A percentile compares a stretch with the other conserved stretches of the same genome.
phyloP scores from a whole-genome alignment of 2,888 invertebrate genomes.

The Ochlodes sylvanus region DNA sequence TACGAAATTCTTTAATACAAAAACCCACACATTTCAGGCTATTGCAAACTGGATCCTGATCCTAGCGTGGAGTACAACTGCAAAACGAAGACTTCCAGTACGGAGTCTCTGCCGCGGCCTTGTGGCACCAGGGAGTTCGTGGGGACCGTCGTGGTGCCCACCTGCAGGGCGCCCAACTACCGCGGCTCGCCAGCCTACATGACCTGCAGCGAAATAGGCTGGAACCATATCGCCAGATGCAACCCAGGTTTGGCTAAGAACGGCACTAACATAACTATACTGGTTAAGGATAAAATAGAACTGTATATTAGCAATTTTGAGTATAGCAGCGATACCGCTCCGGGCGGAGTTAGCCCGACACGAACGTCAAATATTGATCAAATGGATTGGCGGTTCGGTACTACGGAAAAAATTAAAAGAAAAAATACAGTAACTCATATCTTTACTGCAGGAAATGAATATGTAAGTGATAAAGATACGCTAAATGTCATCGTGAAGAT shows the following conservation, averaged over 20 bases:
- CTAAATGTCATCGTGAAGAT: not conserved
- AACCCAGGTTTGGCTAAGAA: slow-evolving; percentile 57
- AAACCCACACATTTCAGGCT: slow-evolving; percentile 47
- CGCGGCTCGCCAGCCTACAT: slow-evolving; percentile 49
- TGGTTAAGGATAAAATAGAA: slow-evolving; percentile 36
- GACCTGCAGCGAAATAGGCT: slow-evolving; percentile 59
- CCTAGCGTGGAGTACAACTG: slow-evolving; percentile 59
- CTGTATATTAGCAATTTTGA: slow-evolving; percentile 30
- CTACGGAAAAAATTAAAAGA: not conserved
- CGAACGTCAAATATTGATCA: slow-evolving; percentile 15
- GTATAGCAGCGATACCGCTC: not conserved
- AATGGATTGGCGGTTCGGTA: slow-evolving; percentile 19
- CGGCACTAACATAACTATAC: slow-evolving; percentile 40
- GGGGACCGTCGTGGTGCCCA: slow-evolving; percentile 54
- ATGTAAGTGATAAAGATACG: not conserved
- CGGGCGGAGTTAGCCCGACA: not conserved
- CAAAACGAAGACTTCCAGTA: slow-evolving; percentile 35
- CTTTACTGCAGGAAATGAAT: not conserved
- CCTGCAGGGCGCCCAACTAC: slow-evolving; percentile 56
- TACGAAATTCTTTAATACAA: not conserved
- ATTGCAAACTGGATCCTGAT: slow-evolving; percentile 55
- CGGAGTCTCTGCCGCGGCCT: slow-evolving; percentile 25
- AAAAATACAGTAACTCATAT: not conserved
- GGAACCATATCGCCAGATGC: slow-evolving; percentile 59
- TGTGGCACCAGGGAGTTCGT: slow-evolving; percentile 56